A percentile compares a stretch with the other conserved stretches of the same genome.
These are phyloP conservation scores for Coenonympha glycerion DNA, from an alignment of 2,888 invertebrate genomes.

Conservation along the genomic window DNA sequence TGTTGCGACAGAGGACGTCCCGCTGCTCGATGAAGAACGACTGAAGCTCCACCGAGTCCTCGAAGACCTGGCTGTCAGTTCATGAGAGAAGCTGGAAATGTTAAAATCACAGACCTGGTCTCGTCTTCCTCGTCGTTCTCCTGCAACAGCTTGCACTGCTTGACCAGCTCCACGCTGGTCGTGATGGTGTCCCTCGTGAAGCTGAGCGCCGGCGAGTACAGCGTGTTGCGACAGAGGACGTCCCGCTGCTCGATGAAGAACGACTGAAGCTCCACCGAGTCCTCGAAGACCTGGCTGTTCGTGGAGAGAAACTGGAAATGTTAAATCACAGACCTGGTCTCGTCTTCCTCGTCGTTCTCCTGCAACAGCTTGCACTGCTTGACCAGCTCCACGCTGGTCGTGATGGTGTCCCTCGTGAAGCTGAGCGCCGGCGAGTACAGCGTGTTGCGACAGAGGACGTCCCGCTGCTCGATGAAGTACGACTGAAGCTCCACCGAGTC, in stretches of 20 bases:
- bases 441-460: constrained; percentile 83
- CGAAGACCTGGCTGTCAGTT: too few relatives aligned
- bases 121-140: constrained; percentile 25
- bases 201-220: constrained; percentile 89
- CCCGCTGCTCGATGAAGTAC: constrained; percentile 87
- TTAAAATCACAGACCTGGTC: not conserved
- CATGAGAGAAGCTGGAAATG: too few relatives aligned
- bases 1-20: constrained; percentile 82
- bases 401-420: constrained; percentile 85
- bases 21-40: constrained; percentile 89
- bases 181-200: constrained; percentile 77
- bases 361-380: constrained; percentile 70
- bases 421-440: constrained; percentile 91
- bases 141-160: constrained; percentile 66
- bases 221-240: constrained; percentile 83
- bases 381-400: constrained; percentile 83
- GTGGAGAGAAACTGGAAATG: too few relatives aligned
- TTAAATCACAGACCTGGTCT: constrained; percentile 65
- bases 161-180: constrained; percentile 82
- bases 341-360: constrained; percentile 79
- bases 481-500: constrained; percentile 95
- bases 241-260: constrained; percentile 77
- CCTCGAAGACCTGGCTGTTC: too few relatives aligned
- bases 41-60: too few relatives aligned
- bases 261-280: constrained; percentile 3